These are phyloP conservation scores for Sciurus niger DNA, from an alignment of 2,113 vertebrate genomes.

Conservation along the genomic window DNA sequence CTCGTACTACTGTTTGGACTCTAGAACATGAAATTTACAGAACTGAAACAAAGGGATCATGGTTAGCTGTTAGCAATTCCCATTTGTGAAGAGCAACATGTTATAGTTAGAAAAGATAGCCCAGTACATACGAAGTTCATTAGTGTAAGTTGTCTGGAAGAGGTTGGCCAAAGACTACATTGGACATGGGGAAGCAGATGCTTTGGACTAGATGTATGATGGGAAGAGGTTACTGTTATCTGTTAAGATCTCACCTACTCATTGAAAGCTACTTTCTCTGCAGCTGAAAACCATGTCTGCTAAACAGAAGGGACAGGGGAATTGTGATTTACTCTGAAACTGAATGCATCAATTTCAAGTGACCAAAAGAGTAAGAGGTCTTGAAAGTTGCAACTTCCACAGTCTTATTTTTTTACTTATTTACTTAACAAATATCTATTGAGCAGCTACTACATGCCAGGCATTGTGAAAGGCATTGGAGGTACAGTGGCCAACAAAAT, in stretches of 20 bases:
- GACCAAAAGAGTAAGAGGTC: not conserved
- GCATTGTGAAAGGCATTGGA: not conserved
- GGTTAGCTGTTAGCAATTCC: conserved; percentile 27
- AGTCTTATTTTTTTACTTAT: not conserved
- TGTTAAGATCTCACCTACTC: not conserved
- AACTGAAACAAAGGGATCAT: conserved; percentile 35
- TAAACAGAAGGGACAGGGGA: conserved; percentile 25
- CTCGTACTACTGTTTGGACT: conserved; percentile 46
- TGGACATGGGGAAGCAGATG: conserved; percentile 28
- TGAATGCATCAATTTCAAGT: not conserved
- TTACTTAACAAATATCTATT: not conserved
- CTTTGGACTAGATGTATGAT: not conserved
- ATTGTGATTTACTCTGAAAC: not conserved
- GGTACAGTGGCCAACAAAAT: not conserved
- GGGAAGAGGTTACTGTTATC: not conserved
- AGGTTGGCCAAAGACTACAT: not conserved
- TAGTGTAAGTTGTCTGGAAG: not conserved
- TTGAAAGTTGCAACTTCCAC: not conserved
- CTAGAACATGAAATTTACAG: conserved; percentile 19
- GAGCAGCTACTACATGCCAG: not conserved
- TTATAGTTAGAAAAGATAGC: conserved; percentile 9
- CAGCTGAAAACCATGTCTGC: conserved; percentile 7
- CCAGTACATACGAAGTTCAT: not conserved
- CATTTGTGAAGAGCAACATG: conserved; percentile 43
- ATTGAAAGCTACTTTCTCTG: conserved; percentile 27